Evolutionary conservation across 2,888 invertebrate species (phyloP).

Genomic region (Pharmacophagus antenor): DNA sequence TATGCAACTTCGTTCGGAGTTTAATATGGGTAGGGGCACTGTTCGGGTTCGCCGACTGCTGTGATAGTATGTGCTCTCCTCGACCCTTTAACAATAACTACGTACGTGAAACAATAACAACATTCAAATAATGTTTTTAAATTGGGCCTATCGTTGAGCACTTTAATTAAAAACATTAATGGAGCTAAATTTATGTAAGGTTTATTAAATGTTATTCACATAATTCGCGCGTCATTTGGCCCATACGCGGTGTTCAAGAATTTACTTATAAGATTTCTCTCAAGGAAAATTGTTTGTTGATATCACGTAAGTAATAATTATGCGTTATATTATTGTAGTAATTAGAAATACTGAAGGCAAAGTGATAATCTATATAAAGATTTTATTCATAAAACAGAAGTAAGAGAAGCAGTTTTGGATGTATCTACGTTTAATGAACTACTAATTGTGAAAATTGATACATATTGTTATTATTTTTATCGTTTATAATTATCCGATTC

Average conservation of each 20-base stretch:
- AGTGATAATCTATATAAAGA: slow-evolving; percentile 19
- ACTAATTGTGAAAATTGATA: slow-evolving; percentile 1
- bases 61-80: slow-evolving; percentile 76
- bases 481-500: not conserved
- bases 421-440: slow-evolving; percentile 17
- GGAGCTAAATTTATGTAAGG: slow-evolving; percentile 44
- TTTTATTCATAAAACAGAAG: slow-evolving; percentile 14
- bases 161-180: slow-evolving; percentile 47
- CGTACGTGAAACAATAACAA: slow-evolving; percentile 37
- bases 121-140: slow-evolving; percentile 41
- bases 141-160: slow-evolving; percentile 65
- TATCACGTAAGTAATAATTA: slow-evolving; percentile 24
- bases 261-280: not conserved
- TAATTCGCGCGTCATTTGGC: slow-evolving; percentile 44
- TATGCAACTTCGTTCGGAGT: slow-evolving; percentile 29
- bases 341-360: slow-evolving; percentile 25
- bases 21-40: slow-evolving; percentile 45
- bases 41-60: slow-evolving; percentile 62
- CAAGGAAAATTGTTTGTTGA: slow-evolving; percentile 28
- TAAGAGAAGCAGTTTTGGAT: slow-evolving; percentile 15
- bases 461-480: slow-evolving; percentile 16
- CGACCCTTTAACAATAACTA: slow-evolving; percentile 43
- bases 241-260: slow-evolving; percentile 23
- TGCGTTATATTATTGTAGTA: slow-evolving; percentile 26
- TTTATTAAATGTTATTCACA: slow-evolving; percentile 55